Percentiles rank a stretch among this genome's conserved stretches.
Conservation (phyloP, 1,140 invertebrate genomes). For the Drosophila willistoni region DNA sequence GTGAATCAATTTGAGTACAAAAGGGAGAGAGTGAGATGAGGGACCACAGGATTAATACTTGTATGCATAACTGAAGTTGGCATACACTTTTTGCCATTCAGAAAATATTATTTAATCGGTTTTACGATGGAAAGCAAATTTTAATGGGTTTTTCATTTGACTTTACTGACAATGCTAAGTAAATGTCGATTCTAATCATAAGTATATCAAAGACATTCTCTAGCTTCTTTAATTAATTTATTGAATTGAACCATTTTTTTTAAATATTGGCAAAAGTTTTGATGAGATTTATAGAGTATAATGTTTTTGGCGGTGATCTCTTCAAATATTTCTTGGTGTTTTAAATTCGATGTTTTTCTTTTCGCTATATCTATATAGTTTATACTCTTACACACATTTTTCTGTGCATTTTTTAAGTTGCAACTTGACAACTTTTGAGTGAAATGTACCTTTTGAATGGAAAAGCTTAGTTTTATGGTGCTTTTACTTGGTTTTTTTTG, state of each 20-base stretch:
- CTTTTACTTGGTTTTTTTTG: conserved; percentile 22
- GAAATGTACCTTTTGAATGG: conserved; percentile 51
- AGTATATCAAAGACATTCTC: no score
- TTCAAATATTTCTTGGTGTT: neutral
- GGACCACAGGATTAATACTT: neutral
- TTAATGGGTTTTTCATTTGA: conserved; percentile 27
- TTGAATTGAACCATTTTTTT: no score
- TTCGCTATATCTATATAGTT: neutral
- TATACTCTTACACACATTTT: conserved; percentile 12
- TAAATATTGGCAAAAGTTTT: no score
- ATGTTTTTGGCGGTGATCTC: no score
- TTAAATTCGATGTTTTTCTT: neutral
- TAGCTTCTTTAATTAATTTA: no score
- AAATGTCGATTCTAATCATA: no score
- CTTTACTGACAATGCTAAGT: neutral
- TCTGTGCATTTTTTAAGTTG: conserved; percentile 27
- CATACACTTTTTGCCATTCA: neutral
- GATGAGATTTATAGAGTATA: no score
- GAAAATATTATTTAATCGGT: neutral
- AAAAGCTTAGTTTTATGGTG: conserved; percentile 49
- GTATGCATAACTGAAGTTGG: neutral
- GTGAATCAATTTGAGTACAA: conserved; percentile 37
- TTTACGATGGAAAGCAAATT: conserved; percentile 6
- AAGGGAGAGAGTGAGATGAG: neutral
- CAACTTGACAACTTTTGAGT: conserved; percentile 58